phyloP scores from a whole-genome alignment of 2,797 vertebrate species.

The Schizothorax lantsangensis region DNA sequence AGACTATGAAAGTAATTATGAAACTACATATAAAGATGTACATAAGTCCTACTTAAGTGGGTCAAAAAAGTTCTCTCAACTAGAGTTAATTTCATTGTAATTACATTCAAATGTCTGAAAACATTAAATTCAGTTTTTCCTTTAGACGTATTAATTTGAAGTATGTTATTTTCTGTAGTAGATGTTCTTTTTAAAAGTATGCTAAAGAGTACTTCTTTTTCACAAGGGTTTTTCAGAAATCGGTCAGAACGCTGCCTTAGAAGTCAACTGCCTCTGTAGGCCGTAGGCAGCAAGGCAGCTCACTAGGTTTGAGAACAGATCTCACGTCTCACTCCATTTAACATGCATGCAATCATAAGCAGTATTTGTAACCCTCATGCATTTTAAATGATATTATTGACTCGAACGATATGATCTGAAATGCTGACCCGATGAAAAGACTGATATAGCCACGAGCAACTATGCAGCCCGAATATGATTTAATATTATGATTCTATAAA shows the following conservation, averaged over 20 bases:
- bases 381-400: constrained; percentile 63
- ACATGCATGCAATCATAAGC: constrained; percentile 58
- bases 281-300: neutral
- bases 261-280: neutral
- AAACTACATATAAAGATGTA: neutral
- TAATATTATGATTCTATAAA: constrained; percentile 60
- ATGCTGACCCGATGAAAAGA: constrained; percentile 43
- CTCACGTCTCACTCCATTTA: constrained; percentile 35
- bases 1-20: neutral
- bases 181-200: neutral
- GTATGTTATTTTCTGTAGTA: neutral
- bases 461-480: constrained; percentile 48
- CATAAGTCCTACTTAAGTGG: neutral
- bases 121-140: neutral
- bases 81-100: neutral
- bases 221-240: neutral
- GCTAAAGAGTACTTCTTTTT: neutral
- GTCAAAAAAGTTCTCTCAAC: neutral
- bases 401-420: constrained; percentile 43
- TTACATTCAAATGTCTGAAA: neutral
- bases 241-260: neutral
- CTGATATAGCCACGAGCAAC: constrained; percentile 25
- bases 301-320: constrained; percentile 10
- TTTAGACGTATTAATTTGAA: neutral
- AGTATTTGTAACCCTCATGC: constrained; percentile 57